phyloP scores from a whole-genome alignment of 2,888 invertebrate species.

The Caenorhabditis sp. region DNA sequence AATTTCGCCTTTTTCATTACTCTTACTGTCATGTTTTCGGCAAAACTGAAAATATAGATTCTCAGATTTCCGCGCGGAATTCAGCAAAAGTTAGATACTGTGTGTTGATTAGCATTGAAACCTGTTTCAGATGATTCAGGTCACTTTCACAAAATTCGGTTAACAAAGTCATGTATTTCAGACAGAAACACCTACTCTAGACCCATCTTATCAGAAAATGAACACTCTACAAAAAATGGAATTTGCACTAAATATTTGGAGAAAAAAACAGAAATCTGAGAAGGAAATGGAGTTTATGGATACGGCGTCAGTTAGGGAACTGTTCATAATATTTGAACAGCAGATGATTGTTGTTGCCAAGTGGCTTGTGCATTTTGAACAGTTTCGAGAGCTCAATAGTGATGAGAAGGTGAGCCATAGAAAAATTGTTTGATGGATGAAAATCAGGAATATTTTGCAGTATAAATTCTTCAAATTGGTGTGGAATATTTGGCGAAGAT shows the following conservation, averaged over 20 bases:
- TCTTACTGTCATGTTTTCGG: too few relatives aligned
- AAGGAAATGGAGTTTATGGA: neutral
- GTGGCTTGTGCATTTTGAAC: constrained; percentile 36
- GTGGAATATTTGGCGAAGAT: constrained; percentile 43
- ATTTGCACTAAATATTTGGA: constrained; percentile 17
- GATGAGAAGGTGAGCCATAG: constrained; percentile 35
- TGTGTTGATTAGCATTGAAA: too few relatives aligned
- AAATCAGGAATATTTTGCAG: constrained; percentile 3
- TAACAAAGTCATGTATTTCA: neutral
- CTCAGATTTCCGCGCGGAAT: too few relatives aligned
- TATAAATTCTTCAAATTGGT: constrained; percentile 37
- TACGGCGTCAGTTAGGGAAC: constrained; percentile 6
- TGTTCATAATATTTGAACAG: constrained; percentile 28
- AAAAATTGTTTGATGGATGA: neutral
- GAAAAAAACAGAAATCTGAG: constrained; percentile 22
- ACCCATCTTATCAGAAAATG: neutral
- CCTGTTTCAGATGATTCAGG: too few relatives aligned
- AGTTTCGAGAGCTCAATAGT: constrained; percentile 25
- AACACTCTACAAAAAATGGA: constrained; percentile 12
- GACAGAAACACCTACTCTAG: neutral
- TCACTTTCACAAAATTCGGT: neutral
- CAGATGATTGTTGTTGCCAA: constrained; percentile 39
- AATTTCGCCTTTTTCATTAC: too few relatives aligned
- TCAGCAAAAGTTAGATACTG: too few relatives aligned
- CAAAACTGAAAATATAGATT: too few relatives aligned